Conservation (phyloP, 1,140 invertebrate genomes). For the Tribolium castaneum region DNA sequence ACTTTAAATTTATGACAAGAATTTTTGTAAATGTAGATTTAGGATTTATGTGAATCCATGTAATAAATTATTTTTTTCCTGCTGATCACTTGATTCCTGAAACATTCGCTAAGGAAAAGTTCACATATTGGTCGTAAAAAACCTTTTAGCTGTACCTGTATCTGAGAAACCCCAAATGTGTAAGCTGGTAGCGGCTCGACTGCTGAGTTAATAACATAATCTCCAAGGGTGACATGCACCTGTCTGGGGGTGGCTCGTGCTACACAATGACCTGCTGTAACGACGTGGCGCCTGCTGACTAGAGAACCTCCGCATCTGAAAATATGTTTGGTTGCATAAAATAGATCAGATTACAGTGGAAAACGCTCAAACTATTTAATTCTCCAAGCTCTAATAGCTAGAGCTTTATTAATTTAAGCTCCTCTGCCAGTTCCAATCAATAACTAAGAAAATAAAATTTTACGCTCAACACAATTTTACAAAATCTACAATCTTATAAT, state of each 20-base stretch:
- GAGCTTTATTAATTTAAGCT: too few species aligned
- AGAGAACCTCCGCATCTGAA: slow-evolving; percentile 94
- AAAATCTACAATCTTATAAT: too few species aligned
- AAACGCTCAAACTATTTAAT: too few species aligned
- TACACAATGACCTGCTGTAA: slow-evolving; percentile 97
- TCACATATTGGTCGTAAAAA: neutral
- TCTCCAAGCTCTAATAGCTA: too few species aligned
- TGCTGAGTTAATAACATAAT: slow-evolving; percentile 94
- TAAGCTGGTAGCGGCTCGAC: slow-evolving; percentile 90
- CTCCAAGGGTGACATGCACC: slow-evolving; percentile 91
- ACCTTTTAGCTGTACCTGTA: slow-evolving; percentile 64
- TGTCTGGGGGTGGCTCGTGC: slow-evolving; percentile 88
- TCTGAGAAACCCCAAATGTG: slow-evolving; percentile 88
- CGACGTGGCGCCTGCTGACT: slow-evolving; percentile 91
- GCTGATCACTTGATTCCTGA: neutral
- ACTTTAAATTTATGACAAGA: too few species aligned
- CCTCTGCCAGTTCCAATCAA: too few species aligned
- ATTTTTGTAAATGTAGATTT: too few species aligned
- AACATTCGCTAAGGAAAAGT: neutral
- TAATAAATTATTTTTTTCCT: too few species aligned
- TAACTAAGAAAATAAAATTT: too few species aligned
- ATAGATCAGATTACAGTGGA: neutral
- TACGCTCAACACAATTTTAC: too few species aligned
- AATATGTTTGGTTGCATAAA: slow-evolving; percentile 47
- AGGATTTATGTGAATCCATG: too few species aligned